phyloP scores from a whole-genome alignment of 1,140 invertebrate species.

The Heliconius congener region DNA sequence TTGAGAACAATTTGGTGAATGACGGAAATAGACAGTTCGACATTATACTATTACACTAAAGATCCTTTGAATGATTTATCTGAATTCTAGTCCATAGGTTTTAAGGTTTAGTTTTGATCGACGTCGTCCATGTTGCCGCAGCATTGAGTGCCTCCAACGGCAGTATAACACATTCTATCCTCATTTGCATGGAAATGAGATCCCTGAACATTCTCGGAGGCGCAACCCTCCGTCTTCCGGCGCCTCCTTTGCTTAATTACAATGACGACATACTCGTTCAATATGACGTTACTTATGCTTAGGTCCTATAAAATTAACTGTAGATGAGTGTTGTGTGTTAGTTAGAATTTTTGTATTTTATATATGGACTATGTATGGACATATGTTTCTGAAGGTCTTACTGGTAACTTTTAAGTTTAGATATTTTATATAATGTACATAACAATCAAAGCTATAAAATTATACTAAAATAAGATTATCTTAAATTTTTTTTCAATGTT shows the following conservation, averaged over 20 bases:
- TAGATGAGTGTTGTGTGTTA: neutral
- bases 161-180: conserved; percentile 60
- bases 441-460: too few relatives aligned
- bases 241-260: conserved; percentile 78
- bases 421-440: too few relatives aligned
- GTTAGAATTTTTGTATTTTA: too few relatives aligned
- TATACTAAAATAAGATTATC: too few relatives aligned
- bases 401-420: neutral
- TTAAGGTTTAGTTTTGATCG: neutral
- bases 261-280: conserved; percentile 57
- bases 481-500: neutral
- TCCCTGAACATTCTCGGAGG: conserved; percentile 65
- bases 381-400: neutral
- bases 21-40: conserved; percentile 24
- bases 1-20: conserved; percentile 21
- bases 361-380: too few relatives aligned
- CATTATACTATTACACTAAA: conserved; percentile 24
- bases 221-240: conserved; percentile 66
- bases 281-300: conserved; percentile 39
- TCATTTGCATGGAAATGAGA: conserved; percentile 79
- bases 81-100: neutral
- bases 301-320: conserved; percentile 21
- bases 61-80: neutral
- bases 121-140: conserved; percentile 13
- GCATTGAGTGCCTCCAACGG: conserved; percentile 31